These are phyloP conservation scores for Chloroceryle aenea DNA, from an alignment of 2,113 vertebrate species.

Conservation along the genomic window DNA sequence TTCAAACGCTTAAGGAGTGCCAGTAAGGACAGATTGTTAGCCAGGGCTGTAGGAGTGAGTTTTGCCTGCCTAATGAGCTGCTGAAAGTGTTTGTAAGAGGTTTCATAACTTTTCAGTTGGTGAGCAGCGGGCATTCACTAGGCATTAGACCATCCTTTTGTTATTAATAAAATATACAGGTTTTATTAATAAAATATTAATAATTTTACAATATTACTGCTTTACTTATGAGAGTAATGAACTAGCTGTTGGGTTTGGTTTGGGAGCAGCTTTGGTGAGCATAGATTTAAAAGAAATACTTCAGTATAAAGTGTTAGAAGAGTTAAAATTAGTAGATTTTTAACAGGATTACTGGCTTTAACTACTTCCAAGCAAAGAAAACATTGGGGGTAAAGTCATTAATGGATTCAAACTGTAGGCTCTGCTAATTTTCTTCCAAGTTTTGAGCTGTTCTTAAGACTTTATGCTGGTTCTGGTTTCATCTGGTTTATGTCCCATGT, in stretches of 20 bases:
- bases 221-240: not conserved
- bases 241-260: not conserved
- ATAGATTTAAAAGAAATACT: not conserved
- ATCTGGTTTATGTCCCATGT: not conserved
- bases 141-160: not conserved
- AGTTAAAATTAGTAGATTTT: not conserved
- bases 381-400: not conserved
- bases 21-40: not conserved
- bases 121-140: not conserved
- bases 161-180: not conserved
- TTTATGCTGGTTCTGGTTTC: not conserved
- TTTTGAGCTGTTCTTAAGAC: not conserved
- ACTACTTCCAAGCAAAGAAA: not conserved
- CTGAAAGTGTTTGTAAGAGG: slow-evolving; percentile 8
- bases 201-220: not conserved
- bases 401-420: not conserved
- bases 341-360: not conserved
- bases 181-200: not conserved
- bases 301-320: not conserved
- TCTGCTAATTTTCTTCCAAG: not conserved
- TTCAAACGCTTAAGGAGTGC: not conserved
- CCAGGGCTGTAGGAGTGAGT: not conserved
- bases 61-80: slow-evolving; percentile 34
- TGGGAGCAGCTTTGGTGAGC: not conserved
- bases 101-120: not conserved